A percentile compares a stretch with the other conserved stretches of the same genome.
Evolutionary conservation across 2,797 vertebrate genomes (phyloP).

Genomic region (Muscicapa striata): DNA sequence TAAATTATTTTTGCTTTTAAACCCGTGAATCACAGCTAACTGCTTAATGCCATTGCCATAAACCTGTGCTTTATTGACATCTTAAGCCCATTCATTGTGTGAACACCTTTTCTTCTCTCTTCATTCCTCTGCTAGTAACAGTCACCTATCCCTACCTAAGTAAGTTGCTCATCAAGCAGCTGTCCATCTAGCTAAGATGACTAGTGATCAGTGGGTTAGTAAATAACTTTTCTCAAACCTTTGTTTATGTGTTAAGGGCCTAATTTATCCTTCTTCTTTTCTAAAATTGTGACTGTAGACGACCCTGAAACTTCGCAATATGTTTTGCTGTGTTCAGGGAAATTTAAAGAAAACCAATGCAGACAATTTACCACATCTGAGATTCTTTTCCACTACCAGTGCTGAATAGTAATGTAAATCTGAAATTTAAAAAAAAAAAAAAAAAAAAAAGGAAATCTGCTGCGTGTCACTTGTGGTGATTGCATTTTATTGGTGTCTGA

Average conservation of each 20-base stretch:
- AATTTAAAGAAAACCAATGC: not conserved
- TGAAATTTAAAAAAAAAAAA: not conserved
- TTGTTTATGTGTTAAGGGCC: not conserved
- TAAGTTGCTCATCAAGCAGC: not conserved
- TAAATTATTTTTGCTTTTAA: constrained; percentile 12
- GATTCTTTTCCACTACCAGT: not conserved
- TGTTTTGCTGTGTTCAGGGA: not conserved
- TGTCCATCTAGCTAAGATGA: not conserved
- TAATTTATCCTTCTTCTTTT: not conserved
- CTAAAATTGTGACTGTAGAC: not conserved
- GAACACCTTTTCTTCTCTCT: not conserved
- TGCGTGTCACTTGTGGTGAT: not conserved
- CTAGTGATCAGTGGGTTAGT: not conserved
- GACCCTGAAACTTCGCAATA: not conserved
- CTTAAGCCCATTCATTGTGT: not conserved
- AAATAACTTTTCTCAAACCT: not conserved
- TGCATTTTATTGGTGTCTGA: not conserved
- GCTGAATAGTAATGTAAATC: not conserved
- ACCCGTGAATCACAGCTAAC: not conserved
- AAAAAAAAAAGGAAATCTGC: not conserved
- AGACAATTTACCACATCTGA: not conserved
- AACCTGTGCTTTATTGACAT: not conserved
- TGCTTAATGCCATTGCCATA: not conserved
- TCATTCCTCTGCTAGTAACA: not conserved
- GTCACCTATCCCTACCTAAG: not conserved